Conservation (phyloP, 1,140 invertebrate species). For the Belonocnema kinseyi region DNA sequence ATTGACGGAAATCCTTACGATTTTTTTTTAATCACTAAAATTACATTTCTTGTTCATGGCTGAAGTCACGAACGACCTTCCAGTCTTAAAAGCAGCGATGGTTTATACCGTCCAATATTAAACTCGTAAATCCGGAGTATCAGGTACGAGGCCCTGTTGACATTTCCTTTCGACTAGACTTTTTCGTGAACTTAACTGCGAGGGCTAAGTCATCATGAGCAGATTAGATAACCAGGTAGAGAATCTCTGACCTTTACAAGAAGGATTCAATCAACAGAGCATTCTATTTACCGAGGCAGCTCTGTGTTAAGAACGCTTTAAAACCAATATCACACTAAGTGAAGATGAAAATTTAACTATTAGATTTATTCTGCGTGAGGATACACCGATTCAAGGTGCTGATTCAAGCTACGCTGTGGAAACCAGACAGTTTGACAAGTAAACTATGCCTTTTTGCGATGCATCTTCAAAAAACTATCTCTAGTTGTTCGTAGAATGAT, state of each 20-base stretch:
- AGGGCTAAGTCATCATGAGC: conserved; percentile 16
- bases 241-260: not conserved
- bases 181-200: conserved; percentile 35
- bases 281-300: not conserved
- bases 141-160: conserved; percentile 20
- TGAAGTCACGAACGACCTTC: not conserved
- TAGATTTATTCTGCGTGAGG: not conserved
- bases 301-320: not conserved
- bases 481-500: too few species aligned
- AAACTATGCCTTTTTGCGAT: too few species aligned
- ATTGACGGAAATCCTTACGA: too few species aligned
- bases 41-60: conserved; percentile 30
- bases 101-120: not conserved
- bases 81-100: not conserved
- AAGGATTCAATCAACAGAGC: too few species aligned
- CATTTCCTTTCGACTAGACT: conserved; percentile 18
- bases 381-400: not conserved
- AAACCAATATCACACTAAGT: not conserved
- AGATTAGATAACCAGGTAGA: not conserved
- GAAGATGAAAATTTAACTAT: not conserved
- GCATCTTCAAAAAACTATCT: too few species aligned
- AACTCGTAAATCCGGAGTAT: not conserved
- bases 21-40: too few species aligned
- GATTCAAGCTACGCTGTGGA: not conserved
- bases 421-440: not conserved